Evolutionary conservation across 2,113 vertebrate species (phyloP).

Genomic region (Canis aureus): DNA sequence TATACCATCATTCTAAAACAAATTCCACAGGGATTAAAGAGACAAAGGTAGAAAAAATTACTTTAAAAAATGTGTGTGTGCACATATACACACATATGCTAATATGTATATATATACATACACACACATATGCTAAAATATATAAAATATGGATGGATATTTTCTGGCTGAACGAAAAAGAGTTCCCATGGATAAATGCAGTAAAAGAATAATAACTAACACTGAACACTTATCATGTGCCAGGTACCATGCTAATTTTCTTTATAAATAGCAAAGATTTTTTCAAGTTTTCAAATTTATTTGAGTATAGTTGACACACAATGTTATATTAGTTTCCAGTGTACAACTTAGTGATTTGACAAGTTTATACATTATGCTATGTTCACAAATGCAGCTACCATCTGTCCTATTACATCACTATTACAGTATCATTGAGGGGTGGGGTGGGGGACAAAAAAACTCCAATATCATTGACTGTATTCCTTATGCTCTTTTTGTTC

Average conservation of each 20-base stretch:
- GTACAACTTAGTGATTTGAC: background rate
- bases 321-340: background rate
- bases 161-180: background rate
- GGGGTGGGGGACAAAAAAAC: background rate
- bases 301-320: background rate
- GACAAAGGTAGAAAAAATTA: background rate
- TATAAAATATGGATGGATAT: background rate
- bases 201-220: background rate
- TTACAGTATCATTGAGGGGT: background rate
- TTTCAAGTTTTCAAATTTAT: background rate
- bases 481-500: background rate
- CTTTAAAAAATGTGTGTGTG: background rate
- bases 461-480: background rate
- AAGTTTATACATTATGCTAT: background rate
- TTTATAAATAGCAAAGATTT: background rate
- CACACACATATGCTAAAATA: background rate
- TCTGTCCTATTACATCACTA: background rate
- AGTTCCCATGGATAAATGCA: background rate
- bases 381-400: background rate
- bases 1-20: background rate
- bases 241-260: background rate
- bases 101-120: background rate
- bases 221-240: background rate
- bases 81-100: background rate
- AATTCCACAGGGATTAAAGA: background rate